These are phyloP conservation scores for Lepidocyrtinus sp. DNA, from an alignment of 2,888 invertebrate genomes.

Conservation along the genomic window DNA sequence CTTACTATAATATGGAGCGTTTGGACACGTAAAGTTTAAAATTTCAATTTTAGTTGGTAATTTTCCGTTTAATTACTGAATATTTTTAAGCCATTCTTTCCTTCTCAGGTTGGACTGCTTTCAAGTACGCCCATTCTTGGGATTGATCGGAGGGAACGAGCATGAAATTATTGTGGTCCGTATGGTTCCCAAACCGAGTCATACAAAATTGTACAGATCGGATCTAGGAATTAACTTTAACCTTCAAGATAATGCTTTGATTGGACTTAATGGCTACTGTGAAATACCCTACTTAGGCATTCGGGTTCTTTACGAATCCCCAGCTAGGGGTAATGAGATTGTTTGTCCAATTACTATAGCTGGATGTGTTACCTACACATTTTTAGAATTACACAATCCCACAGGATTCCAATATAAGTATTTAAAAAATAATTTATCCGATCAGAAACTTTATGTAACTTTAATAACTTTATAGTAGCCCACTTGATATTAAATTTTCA, in stretches of 20 bases:
- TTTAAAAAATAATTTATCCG: background rate
- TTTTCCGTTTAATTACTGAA: too few relatives aligned
- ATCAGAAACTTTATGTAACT: slow-evolving; percentile 2
- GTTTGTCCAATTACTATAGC: slow-evolving; percentile 62
- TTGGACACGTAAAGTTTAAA: slow-evolving; percentile 43
- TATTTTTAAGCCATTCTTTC: too few relatives aligned
- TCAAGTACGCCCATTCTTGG: slow-evolving; percentile 47
- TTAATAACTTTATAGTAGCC: background rate
- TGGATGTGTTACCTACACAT: slow-evolving; percentile 46
- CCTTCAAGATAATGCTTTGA: slow-evolving; percentile 57
- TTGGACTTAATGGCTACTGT: slow-evolving; percentile 51
- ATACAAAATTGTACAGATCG: slow-evolving; percentile 34
- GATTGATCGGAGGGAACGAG: slow-evolving; percentile 58
- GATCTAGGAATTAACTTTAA: slow-evolving; percentile 48
- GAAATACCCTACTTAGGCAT: slow-evolving; percentile 54
- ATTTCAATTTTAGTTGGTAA: background rate
- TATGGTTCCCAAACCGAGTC: slow-evolving; percentile 33
- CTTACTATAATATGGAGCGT: slow-evolving; percentile 43
- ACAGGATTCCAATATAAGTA: slow-evolving; percentile 63
- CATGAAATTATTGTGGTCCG: slow-evolving; percentile 61
- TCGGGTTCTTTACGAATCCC: slow-evolving; percentile 38
- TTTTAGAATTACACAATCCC: slow-evolving; percentile 57
- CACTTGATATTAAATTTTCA: background rate
- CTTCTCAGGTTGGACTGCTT: slow-evolving; percentile 27
- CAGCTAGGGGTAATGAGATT: slow-evolving; percentile 37